Base-by-base conservation (phyloP, 2,888 invertebrate species). In the Morpho deidamia region DNA sequence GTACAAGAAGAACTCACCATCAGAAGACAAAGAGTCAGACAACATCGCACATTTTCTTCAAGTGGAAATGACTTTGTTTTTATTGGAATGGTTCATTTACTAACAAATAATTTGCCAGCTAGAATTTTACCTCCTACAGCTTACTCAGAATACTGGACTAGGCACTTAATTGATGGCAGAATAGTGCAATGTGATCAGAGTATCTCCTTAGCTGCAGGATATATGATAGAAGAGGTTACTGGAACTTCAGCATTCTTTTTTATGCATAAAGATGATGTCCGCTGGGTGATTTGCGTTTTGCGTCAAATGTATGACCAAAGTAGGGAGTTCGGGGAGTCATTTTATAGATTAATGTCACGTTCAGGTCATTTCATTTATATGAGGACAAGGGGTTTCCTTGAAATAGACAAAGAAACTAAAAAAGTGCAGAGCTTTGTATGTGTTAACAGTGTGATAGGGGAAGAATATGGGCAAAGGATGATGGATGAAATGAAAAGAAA, bases 121-220 rank as follows among this genome's bases (percentile, higher is more conserved):
- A 74, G 78, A 46, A 77, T 89, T 45, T 91, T 94, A 50, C 92
- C 95, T 46, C 92, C 89, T 1, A 81, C 85, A 38, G 83, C 93
- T 35, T 93, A 94, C 65, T 93, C 97, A 69, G 97, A 97, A 78
- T 98, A 97, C 79, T 94, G 95, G 73, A 97, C 97, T 0, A 92
- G 97, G 63, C 97, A 98, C 83, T 90, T 95, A 53, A 92, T 97
- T 50, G 97, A 97, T 85, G 97, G 97, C 0, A 92, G 95, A 44
- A 97, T 98, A 63, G 94, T 97, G 47, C 96, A 95, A 74, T 95
- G 96, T 76, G 98, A 98, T 78, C 97, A 97, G 75, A 93, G 97
- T 72, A 96, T 97, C 72, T 96, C 97, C 7, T 87, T 96, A 55
- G 94, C 97, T 10, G 95, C 95, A 51, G 97, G 97, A 3, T 96